A percentile compares a stretch with the other conserved stretches of the same genome.
Conservation (phyloP, 2,888 invertebrate genomes). For the Rhamphomyia laevipes region DNA sequence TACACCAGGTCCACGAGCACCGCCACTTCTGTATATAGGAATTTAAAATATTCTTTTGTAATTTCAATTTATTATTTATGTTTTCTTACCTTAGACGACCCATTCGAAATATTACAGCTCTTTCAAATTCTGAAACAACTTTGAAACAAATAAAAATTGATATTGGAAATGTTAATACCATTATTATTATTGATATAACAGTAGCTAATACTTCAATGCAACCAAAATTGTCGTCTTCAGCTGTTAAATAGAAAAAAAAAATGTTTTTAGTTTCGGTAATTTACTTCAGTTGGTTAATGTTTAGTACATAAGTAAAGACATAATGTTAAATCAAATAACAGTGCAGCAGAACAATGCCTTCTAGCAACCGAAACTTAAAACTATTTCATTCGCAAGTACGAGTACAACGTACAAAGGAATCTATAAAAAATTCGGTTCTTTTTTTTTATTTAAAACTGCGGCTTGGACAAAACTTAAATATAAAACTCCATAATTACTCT, state of each 20-base stretch:
- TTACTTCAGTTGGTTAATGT: too few relatives aligned
- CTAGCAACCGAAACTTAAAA: too few relatives aligned
- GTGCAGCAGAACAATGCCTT: too few relatives aligned
- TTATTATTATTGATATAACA: constrained; percentile 54
- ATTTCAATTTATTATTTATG: neutral
- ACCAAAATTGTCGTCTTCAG: constrained; percentile 53
- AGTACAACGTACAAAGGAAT: too few relatives aligned
- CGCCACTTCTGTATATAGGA: constrained; percentile 39
- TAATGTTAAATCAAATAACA: too few relatives aligned
- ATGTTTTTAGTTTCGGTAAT: neutral
- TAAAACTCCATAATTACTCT: too few relatives aligned
- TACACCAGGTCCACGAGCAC: constrained; percentile 75
- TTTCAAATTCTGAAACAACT: constrained; percentile 77
- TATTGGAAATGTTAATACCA: constrained; percentile 69
- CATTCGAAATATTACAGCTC: constrained; percentile 80
- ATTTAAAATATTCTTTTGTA: neutral
- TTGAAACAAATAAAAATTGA: constrained; percentile 78
- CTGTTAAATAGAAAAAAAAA: constrained; percentile 38
- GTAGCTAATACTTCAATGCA: constrained; percentile 66
- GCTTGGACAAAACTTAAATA: too few relatives aligned
- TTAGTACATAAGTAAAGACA: too few relatives aligned
- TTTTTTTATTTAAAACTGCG: too few relatives aligned
- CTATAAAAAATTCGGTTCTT: too few relatives aligned
- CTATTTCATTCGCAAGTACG: too few relatives aligned
- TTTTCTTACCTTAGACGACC: constrained; percentile 50